Percentiles rank a stretch among this genome's conserved stretches.
Evolutionary conservation across 2,888 invertebrate species (phyloP).

Genomic region (Drosophila nr. perissopoda): DNA sequence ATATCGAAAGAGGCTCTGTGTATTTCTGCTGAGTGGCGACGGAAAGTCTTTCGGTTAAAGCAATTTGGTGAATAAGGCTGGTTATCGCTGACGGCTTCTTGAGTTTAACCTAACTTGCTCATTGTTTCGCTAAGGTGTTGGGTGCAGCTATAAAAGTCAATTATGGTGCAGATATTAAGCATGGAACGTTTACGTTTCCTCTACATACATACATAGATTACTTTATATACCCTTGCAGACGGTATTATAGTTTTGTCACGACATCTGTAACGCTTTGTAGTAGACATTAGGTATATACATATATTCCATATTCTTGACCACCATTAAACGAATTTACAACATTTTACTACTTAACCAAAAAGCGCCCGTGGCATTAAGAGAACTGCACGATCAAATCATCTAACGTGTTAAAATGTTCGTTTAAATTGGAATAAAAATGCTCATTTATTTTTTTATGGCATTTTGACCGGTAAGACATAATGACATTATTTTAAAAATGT

Average conservation of each 20-base stretch:
- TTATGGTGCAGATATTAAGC: constrained; percentile 55
- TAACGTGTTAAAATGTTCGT: neutral
- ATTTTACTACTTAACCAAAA: neutral
- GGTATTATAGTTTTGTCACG: constrained; percentile 9
- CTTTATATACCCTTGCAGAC: constrained; percentile 5
- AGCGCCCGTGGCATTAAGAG: neutral
- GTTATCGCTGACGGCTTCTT: constrained; percentile 73
- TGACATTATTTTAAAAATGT: neutral
- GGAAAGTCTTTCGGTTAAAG: constrained; percentile 75
- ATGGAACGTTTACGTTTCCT: constrained; percentile 31
- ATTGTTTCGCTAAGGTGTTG: constrained; percentile 71
- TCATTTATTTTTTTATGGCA: neutral
- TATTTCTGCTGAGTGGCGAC: constrained; percentile 69
- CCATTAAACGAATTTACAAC: neutral
- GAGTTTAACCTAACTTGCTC: constrained; percentile 61
- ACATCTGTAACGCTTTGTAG: constrained; percentile 4
- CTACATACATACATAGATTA: constrained; percentile 8
- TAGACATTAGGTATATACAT: too few relatives aligned
- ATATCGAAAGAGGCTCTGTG: constrained; percentile 10
- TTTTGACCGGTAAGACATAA: neutral
- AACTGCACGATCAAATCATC: neutral
- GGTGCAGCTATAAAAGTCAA: constrained; percentile 74
- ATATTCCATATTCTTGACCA: neutral
- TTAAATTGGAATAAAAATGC: neutral
- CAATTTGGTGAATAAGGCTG: constrained; percentile 72